A percentile compares a stretch with the other conserved stretches of the same genome.
Conservation (phyloP, 2,797 vertebrate species). For the Pelochelys cantorii region DNA sequence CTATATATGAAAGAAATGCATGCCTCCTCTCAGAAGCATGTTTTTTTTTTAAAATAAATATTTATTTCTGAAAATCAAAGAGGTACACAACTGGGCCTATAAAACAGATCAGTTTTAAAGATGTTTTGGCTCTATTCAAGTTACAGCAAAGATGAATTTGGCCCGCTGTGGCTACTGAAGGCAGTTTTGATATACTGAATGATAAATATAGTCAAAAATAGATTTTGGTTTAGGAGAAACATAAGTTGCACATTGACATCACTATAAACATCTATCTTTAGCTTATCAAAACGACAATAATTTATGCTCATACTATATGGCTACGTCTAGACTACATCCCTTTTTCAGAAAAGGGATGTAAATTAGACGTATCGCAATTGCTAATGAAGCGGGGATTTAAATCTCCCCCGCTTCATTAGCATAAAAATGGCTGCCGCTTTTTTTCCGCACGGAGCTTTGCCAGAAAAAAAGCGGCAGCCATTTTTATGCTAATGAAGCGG, state of each 20-base stretch:
- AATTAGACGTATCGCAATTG: too few relatives aligned
- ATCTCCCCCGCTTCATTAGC: too few relatives aligned
- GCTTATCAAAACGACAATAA: background rate
- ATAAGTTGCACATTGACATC: background rate
- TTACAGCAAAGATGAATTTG: conserved; percentile 55
- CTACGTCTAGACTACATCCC: too few relatives aligned
- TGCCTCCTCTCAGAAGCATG: background rate
- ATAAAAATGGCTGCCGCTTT: too few relatives aligned
- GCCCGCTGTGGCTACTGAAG: conserved; percentile 74
- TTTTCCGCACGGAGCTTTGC: too few relatives aligned
- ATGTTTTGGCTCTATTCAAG: background rate
- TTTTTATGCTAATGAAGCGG: too few relatives aligned
- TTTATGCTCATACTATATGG: conserved; percentile 12
- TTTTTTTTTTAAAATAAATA: background rate
- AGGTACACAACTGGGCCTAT: background rate
- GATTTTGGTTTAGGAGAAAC: conserved; percentile 35
- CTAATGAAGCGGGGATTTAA: too few relatives aligned
- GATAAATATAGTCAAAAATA: background rate
- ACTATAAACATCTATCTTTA: conserved; percentile 10
- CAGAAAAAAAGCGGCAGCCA: too few relatives aligned
- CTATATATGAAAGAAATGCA: background rate
- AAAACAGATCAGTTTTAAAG: background rate
- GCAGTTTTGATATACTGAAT: conserved; percentile 73
- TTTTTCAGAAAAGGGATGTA: too few relatives aligned
- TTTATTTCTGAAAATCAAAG: background rate